These are phyloP conservation scores for Drosophila nigromelanica DNA, from an alignment of 1,140 invertebrate species.

Conservation along the genomic window DNA sequence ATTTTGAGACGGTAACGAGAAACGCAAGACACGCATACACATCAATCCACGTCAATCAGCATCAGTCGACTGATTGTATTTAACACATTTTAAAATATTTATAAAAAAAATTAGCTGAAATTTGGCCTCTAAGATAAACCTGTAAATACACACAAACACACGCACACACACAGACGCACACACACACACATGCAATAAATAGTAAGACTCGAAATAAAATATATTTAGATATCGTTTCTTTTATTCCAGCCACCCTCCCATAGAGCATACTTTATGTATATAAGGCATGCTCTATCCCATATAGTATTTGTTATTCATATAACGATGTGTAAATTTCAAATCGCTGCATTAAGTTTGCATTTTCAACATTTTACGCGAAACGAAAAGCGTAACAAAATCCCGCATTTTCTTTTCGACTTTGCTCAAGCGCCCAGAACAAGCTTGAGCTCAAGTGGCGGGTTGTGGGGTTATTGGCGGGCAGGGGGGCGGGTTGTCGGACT, in stretches of 20 bases:
- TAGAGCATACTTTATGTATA: background rate
- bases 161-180: background rate
- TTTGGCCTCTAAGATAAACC: background rate
- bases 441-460: no score
- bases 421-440: no score
- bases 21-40: background rate
- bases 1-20: background rate
- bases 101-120: background rate
- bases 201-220: background rate
- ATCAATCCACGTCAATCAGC: background rate
- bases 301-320: slow-evolving; percentile 3
- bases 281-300: slow-evolving; percentile 1
- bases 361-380: slow-evolving; percentile 38
- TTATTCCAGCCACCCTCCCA: background rate
- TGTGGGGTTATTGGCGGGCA: no score
- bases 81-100: background rate
- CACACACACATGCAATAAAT: background rate
- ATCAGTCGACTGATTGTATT: background rate
- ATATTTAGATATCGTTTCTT: slow-evolving; percentile 8
- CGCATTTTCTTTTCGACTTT: slow-evolving; percentile 8
- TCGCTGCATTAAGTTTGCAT: slow-evolving; percentile 51
- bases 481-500: no score
- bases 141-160: background rate
- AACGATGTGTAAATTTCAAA: slow-evolving; percentile 75
- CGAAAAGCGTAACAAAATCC: slow-evolving; percentile 19